These are phyloP conservation scores for Trinectes maculatus DNA, from an alignment of 2,113 vertebrate species.

Conservation along the genomic window DNA sequence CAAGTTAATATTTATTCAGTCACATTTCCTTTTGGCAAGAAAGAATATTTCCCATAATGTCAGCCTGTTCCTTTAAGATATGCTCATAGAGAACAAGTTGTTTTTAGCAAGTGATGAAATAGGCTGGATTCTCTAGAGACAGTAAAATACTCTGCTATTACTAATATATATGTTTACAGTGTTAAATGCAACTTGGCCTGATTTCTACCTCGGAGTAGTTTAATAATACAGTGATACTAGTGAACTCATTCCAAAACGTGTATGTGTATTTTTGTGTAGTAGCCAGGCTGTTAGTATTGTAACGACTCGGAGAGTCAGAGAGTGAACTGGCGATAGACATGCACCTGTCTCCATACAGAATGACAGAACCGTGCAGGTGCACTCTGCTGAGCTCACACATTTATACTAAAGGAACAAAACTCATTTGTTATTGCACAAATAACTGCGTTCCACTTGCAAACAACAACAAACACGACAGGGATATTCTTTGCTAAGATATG, in stretches of 20 bases:
- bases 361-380: not conserved
- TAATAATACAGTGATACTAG: too few species aligned
- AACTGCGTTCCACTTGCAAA: not conserved
- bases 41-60: not conserved
- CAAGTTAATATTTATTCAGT: not conserved
- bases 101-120: not conserved
- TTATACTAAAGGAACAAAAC: not conserved
- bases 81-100: not conserved
- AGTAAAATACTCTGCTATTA: not conserved
- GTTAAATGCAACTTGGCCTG: not conserved
- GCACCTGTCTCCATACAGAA: not conserved
- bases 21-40: not conserved
- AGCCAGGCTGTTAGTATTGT: not conserved
- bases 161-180: not conserved
- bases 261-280: too few species aligned
- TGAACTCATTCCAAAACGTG: too few species aligned
- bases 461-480: too few species aligned
- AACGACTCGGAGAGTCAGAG: too few species aligned
- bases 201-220: not conserved
- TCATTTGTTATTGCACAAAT: not conserved
- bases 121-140: not conserved
- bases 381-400: not conserved
- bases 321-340: too few species aligned
- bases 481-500: too few species aligned
- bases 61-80: not conserved